Evolutionary conservation across 2,888 invertebrate species (phyloP).

Genomic region (Lampropteryx suffumata): DNA sequence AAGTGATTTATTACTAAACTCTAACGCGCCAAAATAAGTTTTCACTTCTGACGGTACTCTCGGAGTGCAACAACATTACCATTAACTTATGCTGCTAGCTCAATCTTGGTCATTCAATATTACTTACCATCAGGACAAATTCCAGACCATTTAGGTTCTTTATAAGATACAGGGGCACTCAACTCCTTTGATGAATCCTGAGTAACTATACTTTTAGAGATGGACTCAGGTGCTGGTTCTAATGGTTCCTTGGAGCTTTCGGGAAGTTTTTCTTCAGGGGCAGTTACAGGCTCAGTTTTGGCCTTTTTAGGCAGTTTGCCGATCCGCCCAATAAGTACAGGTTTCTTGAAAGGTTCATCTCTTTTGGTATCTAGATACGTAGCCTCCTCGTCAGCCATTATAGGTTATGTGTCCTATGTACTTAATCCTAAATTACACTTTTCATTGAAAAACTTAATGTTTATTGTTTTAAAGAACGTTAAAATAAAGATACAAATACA

Average conservation of each 20-base stretch:
- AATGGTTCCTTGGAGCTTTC: slow-evolving; percentile 26
- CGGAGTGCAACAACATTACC: too few species aligned
- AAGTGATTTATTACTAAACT: too few species aligned
- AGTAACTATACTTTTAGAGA: slow-evolving; percentile 41
- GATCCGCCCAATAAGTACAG: slow-evolving; percentile 76
- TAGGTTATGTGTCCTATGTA: not conserved
- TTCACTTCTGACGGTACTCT: too few species aligned
- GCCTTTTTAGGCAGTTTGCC: slow-evolving; percentile 78
- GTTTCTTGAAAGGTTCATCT: slow-evolving; percentile 72
- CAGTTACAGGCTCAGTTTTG: slow-evolving; percentile 44
- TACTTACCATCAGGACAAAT: slow-evolving; percentile 75
- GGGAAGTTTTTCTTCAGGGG: slow-evolving; percentile 33
- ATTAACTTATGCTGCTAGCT: too few species aligned
- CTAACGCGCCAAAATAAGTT: too few species aligned
- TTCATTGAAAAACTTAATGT: too few species aligned
- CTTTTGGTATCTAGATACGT: not conserved
- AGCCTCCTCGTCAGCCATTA: slow-evolving; percentile 4
- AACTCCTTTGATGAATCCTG: slow-evolving; percentile 52
- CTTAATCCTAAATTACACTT: too few species aligned
- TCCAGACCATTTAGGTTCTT: slow-evolving; percentile 92
- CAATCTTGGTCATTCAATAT: too few species aligned
- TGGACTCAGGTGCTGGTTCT: slow-evolving; percentile 37
- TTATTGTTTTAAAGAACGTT: too few species aligned
- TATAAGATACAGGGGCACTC: slow-evolving; percentile 84
- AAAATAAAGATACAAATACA: too few species aligned